phyloP scores from a whole-genome alignment of 2,797 vertebrate genomes.

The Acrossocheilus fasciatus region DNA sequence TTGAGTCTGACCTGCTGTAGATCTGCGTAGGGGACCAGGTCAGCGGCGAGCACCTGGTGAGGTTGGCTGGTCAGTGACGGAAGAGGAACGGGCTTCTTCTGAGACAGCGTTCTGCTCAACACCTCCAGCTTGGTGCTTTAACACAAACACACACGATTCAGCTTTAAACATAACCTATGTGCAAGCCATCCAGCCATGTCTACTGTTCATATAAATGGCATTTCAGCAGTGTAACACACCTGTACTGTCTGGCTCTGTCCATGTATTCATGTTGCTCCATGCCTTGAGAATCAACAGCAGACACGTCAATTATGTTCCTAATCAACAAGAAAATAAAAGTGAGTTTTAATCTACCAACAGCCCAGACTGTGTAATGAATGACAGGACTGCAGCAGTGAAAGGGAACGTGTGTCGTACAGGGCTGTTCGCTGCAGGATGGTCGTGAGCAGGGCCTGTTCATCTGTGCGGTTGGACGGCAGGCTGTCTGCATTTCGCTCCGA shows the following conservation, averaged over 20 bases:
- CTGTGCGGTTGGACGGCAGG: slow-evolving; percentile 85
- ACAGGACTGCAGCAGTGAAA: slow-evolving; percentile 85
- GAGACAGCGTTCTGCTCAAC: slow-evolving; percentile 86
- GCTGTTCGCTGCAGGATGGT: slow-evolving; percentile 94
- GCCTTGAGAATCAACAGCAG: slow-evolving; percentile 93
- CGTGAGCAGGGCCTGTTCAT: slow-evolving; percentile 93
- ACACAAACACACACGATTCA: slow-evolving; percentile 34
- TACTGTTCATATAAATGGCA: neutral
- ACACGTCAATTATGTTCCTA: slow-evolving; percentile 97
- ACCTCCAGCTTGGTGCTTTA: slow-evolving; percentile 90
- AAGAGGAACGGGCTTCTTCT: slow-evolving; percentile 88
- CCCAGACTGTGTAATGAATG: slow-evolving; percentile 87
- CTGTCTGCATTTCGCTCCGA: slow-evolving; percentile 83
- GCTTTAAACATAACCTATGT: neutral
- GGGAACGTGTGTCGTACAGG: slow-evolving; percentile 79
- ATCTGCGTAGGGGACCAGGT: slow-evolving; percentile 90
- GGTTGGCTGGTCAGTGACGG: slow-evolving; percentile 95
- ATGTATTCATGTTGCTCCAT: slow-evolving; percentile 99
- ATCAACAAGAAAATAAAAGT: neutral
- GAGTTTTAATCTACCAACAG: slow-evolving; percentile 1
- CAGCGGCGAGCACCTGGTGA: slow-evolving; percentile 95
- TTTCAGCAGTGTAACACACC: slow-evolving; percentile 72
- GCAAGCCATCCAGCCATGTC: neutral
- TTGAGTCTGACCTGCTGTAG: slow-evolving; percentile 86
- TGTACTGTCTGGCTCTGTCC: slow-evolving; percentile 96